Percentiles rank a stretch among this genome's conserved stretches.
phyloP scores from a whole-genome alignment of 2,797 vertebrate genomes.

The Sciurus carolinensis region DNA sequence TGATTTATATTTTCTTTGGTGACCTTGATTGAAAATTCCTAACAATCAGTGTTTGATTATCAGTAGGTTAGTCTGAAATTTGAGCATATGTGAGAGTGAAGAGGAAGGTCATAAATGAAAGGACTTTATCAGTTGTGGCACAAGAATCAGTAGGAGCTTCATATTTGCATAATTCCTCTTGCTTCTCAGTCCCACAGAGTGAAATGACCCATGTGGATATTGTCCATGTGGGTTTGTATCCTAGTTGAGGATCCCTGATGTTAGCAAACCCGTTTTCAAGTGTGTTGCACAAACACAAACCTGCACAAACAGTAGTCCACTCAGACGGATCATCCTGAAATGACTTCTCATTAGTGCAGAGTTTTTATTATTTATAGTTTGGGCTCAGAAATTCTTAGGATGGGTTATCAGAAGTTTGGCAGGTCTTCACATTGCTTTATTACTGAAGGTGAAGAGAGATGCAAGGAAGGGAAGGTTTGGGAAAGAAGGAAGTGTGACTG shows the following conservation, averaged over 20 bases:
- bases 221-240: not conserved
- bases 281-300: not conserved
- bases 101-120: not conserved
- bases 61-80: slow-evolving; percentile 13
- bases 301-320: not conserved
- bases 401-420: not conserved
- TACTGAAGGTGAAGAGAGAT: not conserved
- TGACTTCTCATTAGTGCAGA: not conserved
- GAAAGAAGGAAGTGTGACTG: not conserved
- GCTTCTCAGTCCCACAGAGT: no score
- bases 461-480: not conserved
- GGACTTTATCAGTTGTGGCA: not conserved
- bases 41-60: not conserved
- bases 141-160: not conserved
- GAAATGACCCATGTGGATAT: not conserved
- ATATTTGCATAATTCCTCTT: not conserved
- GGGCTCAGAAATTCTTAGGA: not conserved
- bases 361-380: not conserved
- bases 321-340: not conserved
- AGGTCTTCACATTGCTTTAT: not conserved
- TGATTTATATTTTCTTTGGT: not conserved
- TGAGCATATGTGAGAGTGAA: not conserved
- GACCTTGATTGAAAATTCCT: not conserved
- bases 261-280: not conserved
- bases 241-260: not conserved